These are phyloP conservation scores for Tetramorium bicarinatum DNA, from an alignment of 2,888 invertebrate species.

Conservation along the genomic window DNA sequence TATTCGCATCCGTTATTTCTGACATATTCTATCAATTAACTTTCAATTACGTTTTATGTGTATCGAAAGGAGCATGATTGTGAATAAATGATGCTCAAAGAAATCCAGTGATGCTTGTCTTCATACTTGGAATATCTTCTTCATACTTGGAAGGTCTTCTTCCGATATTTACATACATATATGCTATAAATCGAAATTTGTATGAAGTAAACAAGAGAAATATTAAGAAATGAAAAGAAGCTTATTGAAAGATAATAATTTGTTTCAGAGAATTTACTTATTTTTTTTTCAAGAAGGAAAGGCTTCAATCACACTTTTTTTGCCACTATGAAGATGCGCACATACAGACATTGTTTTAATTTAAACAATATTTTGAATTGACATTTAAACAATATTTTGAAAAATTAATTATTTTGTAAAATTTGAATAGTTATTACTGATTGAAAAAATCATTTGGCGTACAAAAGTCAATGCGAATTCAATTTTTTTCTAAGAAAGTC, in stretches of 20 bases:
- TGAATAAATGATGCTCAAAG: not conserved
- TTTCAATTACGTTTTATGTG: constrained; percentile 33
- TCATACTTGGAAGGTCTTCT: not conserved
- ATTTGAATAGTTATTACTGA: not conserved
- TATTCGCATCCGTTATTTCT: not conserved
- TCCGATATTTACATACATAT: not conserved
- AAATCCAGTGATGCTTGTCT: not conserved
- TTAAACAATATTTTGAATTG: not conserved
- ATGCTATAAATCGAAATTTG: not conserved
- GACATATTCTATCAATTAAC: constrained; percentile 46
- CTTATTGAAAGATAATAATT: not conserved
- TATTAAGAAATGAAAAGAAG: not conserved
- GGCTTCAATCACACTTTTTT: not conserved
- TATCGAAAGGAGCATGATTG: not conserved
- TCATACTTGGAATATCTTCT: not conserved
- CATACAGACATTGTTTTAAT: no score
- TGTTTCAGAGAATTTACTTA: not conserved
- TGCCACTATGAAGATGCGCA: not conserved
- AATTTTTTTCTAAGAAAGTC: not conserved
- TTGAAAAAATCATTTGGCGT: not conserved
- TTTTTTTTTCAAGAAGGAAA: not conserved
- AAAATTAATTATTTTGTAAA: not conserved
- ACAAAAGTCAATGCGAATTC: not conserved
- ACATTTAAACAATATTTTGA: not conserved
- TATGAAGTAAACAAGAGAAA: no score